These are phyloP conservation scores for Moxostoma hubbsi DNA, from an alignment of 2,797 vertebrate genomes.

Conservation along the genomic window DNA sequence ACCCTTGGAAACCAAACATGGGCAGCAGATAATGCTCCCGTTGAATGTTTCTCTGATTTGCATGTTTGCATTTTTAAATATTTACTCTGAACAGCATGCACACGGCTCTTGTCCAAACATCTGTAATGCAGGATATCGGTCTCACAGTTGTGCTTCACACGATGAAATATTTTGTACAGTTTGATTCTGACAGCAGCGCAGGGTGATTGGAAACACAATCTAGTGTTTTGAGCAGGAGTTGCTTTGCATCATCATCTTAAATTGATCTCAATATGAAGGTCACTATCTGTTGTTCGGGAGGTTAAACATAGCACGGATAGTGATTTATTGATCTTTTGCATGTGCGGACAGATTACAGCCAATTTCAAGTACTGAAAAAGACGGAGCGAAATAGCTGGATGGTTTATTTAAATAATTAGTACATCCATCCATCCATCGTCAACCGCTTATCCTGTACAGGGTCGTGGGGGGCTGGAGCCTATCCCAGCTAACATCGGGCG, in stretches of 20 bases:
- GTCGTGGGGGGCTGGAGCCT: too few relatives aligned
- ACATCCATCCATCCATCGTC: too few relatives aligned
- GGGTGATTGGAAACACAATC: slow-evolving; percentile 11
- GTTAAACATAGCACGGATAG: slow-evolving; percentile 4
- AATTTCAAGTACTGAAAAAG: slow-evolving; percentile 4
- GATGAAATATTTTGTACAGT: background rate
- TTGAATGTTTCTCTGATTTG: too few relatives aligned
- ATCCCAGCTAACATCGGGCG: too few relatives aligned
- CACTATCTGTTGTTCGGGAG: background rate
- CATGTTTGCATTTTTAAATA: background rate
- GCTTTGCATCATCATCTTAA: slow-evolving; percentile 1
- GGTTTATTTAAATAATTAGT: too few relatives aligned
- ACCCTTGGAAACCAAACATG: background rate
- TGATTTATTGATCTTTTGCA: slow-evolving; percentile 32
- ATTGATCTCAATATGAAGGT: slow-evolving; percentile 7
- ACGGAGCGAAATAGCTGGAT: background rate
- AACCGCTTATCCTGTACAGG: too few relatives aligned
- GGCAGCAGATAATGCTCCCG: background rate
- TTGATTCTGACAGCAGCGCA: background rate
- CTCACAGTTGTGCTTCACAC: background rate
- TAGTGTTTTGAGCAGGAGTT: background rate
- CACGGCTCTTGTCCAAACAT: background rate
- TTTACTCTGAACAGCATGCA: background rate
- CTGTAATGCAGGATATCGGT: background rate
- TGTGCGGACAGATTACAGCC: slow-evolving; percentile 16